Evolutionary conservation across 2,888 invertebrate genomes (phyloP), one percentile per base, ranked within the genome.

Genomic region (Hirtodrosophila cameraria): DNA sequence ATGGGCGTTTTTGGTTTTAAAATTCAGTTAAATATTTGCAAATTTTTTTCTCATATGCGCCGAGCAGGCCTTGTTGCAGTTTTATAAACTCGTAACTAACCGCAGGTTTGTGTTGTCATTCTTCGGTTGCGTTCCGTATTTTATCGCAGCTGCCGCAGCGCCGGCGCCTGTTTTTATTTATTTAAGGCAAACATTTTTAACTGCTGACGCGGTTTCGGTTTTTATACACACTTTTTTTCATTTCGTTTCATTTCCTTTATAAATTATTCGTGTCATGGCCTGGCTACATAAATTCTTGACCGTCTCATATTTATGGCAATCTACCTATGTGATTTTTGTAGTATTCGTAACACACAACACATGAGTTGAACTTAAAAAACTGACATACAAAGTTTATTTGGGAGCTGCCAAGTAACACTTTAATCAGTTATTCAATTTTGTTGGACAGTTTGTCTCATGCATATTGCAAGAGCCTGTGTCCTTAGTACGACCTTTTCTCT

Each of bases 361-460:
- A n/a, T n/a, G n/a, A n/a, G n/a, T n/a, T 38, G 27, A 48, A 18
- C 18, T 58, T 12, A 28, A 16, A 39, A 45, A 15, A 35, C 33
- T 20, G 15, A 25, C 16, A 36, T 6, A 23, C 11, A 27, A 43
- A 52, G 33, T 12, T 52, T 23, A 11, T 11, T 12, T 27, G 18
- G 38, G 15, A 31, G 35, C 16, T 60, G 50, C 36, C 57, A 59
- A 67, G 66, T 75, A 61, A 65, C 79, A 61, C 72, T 82, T 81
- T 80, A 80, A 78, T 80, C 83, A 81, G 75, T 74, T 81, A 81
- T 80, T 82, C 83, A 81, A 81, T 81, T 80, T 82, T 66, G 80
- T 82, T 80, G 71, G 76, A 82, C 83, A 82, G 69, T 68, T 75
- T 75, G 74, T 38, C 77, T 80, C 78, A 82, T 81, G 70, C 75